Evolutionary conservation across 2,797 vertebrate genomes (phyloP).

Genomic region (Acanthornis magna): DNA sequence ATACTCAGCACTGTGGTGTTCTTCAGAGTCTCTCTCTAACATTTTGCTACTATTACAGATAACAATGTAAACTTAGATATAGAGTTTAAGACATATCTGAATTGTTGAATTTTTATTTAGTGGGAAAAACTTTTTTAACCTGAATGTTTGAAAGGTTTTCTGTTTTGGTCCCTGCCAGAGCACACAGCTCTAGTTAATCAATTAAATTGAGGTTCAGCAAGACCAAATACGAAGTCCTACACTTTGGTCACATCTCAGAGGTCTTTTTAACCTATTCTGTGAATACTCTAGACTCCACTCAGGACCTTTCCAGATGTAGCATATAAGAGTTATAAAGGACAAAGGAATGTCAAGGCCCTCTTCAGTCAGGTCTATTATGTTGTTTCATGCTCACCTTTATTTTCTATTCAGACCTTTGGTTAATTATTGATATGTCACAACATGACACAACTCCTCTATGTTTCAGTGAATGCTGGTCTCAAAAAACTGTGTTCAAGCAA

Average conservation of each 20-base stretch:
- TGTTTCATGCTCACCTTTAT: background rate
- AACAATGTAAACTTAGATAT: background rate
- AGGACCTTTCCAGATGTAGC: background rate
- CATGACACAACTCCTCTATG: accelerated
- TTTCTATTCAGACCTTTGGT: background rate
- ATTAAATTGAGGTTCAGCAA: accelerated
- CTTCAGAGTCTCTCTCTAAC: background rate
- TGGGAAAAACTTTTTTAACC: background rate
- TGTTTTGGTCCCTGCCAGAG: background rate
- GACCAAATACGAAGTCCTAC: too few species aligned
- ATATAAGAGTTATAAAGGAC: background rate
- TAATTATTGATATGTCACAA: background rate
- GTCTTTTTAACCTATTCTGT: background rate
- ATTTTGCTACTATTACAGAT: accelerated
- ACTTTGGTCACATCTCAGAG: background rate
- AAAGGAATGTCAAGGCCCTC: background rate
- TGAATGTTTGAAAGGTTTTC: background rate
- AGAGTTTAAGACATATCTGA: background rate
- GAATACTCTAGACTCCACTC: background rate
- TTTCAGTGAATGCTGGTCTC: background rate
- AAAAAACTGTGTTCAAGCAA: background rate
- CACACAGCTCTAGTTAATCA: background rate
- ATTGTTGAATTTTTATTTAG: background rate
- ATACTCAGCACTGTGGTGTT: background rate
- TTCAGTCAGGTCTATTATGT: background rate